These are phyloP conservation scores for Heliopora coerulea DNA, from an alignment of 92 coral and sea anemone genomes.

Conservation along the genomic window DNA sequence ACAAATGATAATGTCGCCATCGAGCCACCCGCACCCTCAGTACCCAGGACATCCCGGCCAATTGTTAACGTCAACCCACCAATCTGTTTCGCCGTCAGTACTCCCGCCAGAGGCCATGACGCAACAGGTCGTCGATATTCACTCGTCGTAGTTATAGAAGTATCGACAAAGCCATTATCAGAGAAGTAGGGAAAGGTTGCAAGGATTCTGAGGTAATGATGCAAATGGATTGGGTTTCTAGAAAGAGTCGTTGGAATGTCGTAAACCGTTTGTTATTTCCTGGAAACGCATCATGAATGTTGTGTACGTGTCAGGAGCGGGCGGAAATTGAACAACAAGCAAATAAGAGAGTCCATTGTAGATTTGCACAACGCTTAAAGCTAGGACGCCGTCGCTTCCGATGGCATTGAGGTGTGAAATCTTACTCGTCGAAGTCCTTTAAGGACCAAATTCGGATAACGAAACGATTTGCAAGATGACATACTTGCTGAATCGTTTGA, in stretches of 20 bases:
- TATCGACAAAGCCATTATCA: slow-evolving; percentile 6
- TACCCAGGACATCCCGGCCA: slow-evolving; percentile 78
- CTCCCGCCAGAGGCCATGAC: slow-evolving; percentile 95
- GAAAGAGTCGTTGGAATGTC: background rate
- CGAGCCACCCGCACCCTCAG: slow-evolving; percentile 98
- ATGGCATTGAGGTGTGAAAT: background rate
- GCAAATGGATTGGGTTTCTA: background rate
- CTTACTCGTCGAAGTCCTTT: background rate
- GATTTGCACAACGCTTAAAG: background rate
- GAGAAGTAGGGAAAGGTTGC: slow-evolving; percentile 38
- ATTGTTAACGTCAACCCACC: slow-evolving; percentile 90
- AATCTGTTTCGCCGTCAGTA: slow-evolving; percentile 90
- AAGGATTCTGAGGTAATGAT: slow-evolving; percentile 48
- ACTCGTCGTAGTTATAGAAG: slow-evolving; percentile 54
- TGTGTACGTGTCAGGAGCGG: background rate
- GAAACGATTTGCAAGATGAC: slow-evolving; percentile 26
- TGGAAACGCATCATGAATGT: background rate
- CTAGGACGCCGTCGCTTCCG: too few species aligned
- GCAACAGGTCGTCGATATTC: slow-evolving; percentile 98
- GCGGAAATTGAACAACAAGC: background rate
- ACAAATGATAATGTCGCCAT: slow-evolving; percentile 99
- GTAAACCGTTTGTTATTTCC: background rate
- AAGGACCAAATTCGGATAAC: background rate
- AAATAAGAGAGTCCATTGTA: background rate
- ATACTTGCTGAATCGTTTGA: background rate